Conservation (phyloP, 2,888 invertebrate species). For the Craniophora ligustri region DNA sequence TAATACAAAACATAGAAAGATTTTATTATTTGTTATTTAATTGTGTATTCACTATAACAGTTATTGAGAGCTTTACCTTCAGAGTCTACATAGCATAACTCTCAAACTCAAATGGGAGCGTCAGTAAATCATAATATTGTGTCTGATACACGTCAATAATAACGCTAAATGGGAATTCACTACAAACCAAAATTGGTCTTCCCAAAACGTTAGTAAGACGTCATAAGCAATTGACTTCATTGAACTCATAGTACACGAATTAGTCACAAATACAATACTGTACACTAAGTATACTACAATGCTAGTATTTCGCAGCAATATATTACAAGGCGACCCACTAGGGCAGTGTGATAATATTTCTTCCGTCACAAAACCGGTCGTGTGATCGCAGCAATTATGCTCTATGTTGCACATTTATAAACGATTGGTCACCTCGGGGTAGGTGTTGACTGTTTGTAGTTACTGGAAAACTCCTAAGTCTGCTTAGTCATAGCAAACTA, state of each 20-base stretch:
- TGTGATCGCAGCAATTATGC: conserved; percentile 14
- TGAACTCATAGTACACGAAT: conserved; percentile 15
- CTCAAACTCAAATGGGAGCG: background rate
- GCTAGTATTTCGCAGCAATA: conserved; percentile 25
- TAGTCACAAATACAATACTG: too few relatives aligned
- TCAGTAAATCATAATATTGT: background rate
- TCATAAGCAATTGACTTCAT: conserved; percentile 16
- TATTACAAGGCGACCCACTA: conserved; percentile 39
- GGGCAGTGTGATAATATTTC: conserved; percentile 49
- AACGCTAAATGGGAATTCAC: background rate
- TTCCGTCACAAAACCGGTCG: conserved; percentile 52
- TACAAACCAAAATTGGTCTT: background rate
- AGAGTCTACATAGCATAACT: background rate
- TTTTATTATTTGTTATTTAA: too few relatives aligned
- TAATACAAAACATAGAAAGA: background rate
- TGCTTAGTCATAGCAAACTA: conserved; percentile 35
- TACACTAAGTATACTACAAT: conserved; percentile 7
- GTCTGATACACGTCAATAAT: too few relatives aligned
- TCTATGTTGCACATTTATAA: conserved; percentile 29
- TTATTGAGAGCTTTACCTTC: background rate
- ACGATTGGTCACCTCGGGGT: conserved; percentile 40
- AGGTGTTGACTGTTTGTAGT: conserved; percentile 9
- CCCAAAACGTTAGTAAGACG: background rate
- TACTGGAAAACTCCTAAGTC: conserved; percentile 41
- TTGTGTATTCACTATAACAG: too few relatives aligned